phyloP scores from a whole-genome alignment of 1,140 invertebrate species.

The Polyergus mexicanus region DNA sequence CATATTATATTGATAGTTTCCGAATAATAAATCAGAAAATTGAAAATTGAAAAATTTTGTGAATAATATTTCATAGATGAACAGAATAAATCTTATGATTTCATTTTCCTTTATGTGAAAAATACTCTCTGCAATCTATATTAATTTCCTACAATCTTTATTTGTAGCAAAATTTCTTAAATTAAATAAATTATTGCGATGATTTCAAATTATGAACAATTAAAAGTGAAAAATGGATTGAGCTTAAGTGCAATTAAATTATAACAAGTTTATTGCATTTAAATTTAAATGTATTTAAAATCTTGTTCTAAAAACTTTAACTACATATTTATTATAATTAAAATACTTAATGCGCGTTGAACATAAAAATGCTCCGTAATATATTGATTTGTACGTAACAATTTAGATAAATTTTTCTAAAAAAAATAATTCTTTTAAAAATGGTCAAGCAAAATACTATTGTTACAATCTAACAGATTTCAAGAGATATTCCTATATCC shows the following conservation, averaged over 20 bases:
- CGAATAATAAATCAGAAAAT: not conserved
- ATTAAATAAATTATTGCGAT: not conserved
- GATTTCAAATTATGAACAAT: not conserved
- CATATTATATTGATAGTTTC: not conserved
- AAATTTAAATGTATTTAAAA: conserved; percentile 1
- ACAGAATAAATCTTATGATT: too few relatives aligned
- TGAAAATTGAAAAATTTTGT: not conserved
- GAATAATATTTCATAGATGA: not conserved
- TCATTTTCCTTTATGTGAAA: not conserved
- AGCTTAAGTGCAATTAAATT: not conserved
- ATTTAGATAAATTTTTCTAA: not conserved
- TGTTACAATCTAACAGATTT: too few relatives aligned
- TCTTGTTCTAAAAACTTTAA: not conserved
- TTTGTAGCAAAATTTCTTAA: not conserved
- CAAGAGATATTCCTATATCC: not conserved
- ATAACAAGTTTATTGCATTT: not conserved
- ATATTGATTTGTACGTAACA: not conserved
- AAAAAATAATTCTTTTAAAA: not conserved
- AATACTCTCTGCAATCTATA: not conserved
- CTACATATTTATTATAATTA: not conserved
- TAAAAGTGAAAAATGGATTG: not conserved
- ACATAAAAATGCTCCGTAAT: not conserved
- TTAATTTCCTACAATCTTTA: not conserved
- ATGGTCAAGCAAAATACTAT: not conserved
- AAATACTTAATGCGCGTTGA: not conserved